Evolutionary conservation across 2,797 vertebrate species (phyloP), one percentile per base, ranked within the genome.

Genomic region (Tympanoctomys barrerae): DNA sequence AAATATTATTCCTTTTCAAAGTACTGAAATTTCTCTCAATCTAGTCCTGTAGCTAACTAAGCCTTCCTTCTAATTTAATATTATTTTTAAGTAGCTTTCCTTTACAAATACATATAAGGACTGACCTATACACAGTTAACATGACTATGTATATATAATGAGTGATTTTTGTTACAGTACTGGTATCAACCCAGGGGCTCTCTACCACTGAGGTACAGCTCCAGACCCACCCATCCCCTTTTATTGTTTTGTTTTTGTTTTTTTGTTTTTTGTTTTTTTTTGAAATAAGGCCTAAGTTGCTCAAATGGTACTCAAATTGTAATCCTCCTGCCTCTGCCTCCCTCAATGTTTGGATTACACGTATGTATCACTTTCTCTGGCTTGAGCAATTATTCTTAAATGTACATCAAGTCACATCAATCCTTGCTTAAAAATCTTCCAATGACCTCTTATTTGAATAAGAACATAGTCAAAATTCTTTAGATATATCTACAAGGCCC

Each of bases 391-490:
- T 54, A 81, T 81, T 89, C 61, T 57, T 6, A 6, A 93, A 90
- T 39, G 5, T 49, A 87, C 73, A 90, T 87, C 52, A 94, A 70
- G 39, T 84, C 49, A 87, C 4, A 19, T 61, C 18, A 87, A 87
- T 2, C 8, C 33, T 81, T 92, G 49, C 42, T 80, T 90, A 68
- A 92, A 94, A 94, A 84, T 54, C 39, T 10, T 93, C 26, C 36
- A 73, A 22, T 33, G 31, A 79, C 18, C 31, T 90, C 26, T 73
- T 10, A n/a, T n/a, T 86, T 80, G 14, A 80, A 68, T 75, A 73
- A 94, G 16, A 94, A 89, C 79, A 62, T 57, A 62, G 36, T 59
- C 22, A 87, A 90, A 92, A 83, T 18, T 68, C 66, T 86, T 62
- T 42, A 89, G 6, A 52, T 11, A 70, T 24, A 46, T 84, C 57